Evolutionary conservation across 2,888 invertebrate genomes (phyloP), one percentile per base, ranked within the genome.

Genomic region (Nomada flava): DNA sequence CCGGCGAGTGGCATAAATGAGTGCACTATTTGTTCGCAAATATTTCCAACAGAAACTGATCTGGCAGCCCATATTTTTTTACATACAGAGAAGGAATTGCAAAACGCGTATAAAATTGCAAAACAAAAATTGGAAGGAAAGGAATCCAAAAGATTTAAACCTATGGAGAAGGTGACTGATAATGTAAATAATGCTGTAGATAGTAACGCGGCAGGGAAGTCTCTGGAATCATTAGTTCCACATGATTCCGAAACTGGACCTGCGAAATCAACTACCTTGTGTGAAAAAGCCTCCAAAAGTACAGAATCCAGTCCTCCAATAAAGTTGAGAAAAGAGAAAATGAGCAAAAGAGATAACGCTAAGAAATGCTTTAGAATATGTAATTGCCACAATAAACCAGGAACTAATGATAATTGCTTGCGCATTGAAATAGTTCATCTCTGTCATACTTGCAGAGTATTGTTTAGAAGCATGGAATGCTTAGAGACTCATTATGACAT

Each of bases 371-470:
- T 88, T 1, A 76, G 53, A 0, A 86, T 92, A 57, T 93, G 93
- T 44, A 18, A 83, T 0, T 93, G 93, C 59, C 93, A 93, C 52
- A 83, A 69, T 0, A 78, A 85, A 11, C 84, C 89, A 7, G 29
- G 60, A 0, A 13, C 73, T 5, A 65, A 79, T n/a, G 75, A 79
- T 0, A 80, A 84, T 2, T 88, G 84, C 13, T 65, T 93, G 4
- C 89, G 90, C 20, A 91, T 93, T 0, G 93, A 93, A 76, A 90
- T 93, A 89, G 89, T 91, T 1, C 79, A 93, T 0, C 72, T 89
- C 0, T 93, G 93, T 57, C 88, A 88, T 9, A 79, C 76, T 7
- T 93, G 93, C 20, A 83, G 81, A 2, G 87, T 90, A 0, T 63
- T 93, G 2, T 93, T 91, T 36, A 90, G 93, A 10, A 87, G 90